Base-by-base conservation (phyloP, 2,113 vertebrate genomes). In the Albula glossodonta region DNA sequence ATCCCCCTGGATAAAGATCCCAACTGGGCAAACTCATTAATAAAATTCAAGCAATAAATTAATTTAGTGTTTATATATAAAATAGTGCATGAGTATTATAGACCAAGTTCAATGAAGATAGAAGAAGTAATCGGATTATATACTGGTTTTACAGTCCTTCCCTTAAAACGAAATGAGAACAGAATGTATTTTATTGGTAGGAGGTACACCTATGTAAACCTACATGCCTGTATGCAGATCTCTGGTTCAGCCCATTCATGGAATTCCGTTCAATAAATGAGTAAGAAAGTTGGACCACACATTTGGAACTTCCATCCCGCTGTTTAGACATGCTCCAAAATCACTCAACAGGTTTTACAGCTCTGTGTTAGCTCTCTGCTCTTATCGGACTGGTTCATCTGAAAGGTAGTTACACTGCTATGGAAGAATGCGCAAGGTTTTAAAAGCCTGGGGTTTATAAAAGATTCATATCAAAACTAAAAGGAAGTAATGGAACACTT, bases 391-490 rank as follows among this genome's bases (percentile, higher is more conserved):
- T n/a, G 31, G 51, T 83, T 86, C 52, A 78, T 83, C 6, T 79
- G 48, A 53, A 78, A 66, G 78, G 78, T 78, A 80, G 49, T 78
- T 77, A 83, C 13, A 51, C 70, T 56, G 41, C 41, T 51, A 63
- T 10, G 10, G 50, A 51, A 31, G 49, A 81, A 70, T 25, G 12
- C 50, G 51, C 81, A 86, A 49, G 41, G 4, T 86, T 79, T 79
- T 63, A 83, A 86, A 86, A 83, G 41, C 60, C 81, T 83, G 51
- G 22, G 41, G 25, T 70, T 83, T 87, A 83, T 83, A 83, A 87
- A 83, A 87, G 31, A 87, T 87, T 83, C 48, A 87, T 78, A 66
- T 41, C 51, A 78, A 83, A 83, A 51, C 51, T 83, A 79, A 86
- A 83, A 74, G 70, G 22, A 83, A 51, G 10, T 51, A 51, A 9